Evolutionary conservation across 2,888 invertebrate species (phyloP).

Genomic region (Machimus rusticus): DNA sequence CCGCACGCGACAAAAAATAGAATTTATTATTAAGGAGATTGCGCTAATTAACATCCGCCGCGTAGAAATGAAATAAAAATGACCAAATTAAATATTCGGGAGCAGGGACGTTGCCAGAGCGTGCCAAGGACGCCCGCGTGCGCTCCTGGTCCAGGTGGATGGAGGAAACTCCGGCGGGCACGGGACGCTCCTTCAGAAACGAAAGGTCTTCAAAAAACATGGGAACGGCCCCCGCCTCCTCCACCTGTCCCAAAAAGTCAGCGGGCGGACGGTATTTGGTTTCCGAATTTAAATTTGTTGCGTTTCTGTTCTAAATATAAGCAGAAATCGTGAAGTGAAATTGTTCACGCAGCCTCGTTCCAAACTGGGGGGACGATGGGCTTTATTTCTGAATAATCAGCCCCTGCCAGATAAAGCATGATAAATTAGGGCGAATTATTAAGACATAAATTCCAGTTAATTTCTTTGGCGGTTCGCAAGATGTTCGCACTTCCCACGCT

Average conservation of each 20-base stretch:
- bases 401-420: constrained; percentile 1
- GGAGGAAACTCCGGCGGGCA: not conserved
- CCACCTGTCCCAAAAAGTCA: not conserved
- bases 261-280: not conserved
- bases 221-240: not conserved
- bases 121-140: not conserved
- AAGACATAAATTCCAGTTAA: constrained; percentile 18
- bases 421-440: constrained; percentile 17
- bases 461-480: not conserved
- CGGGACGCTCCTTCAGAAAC: not conserved
- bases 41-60: constrained; percentile 9
- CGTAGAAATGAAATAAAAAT: not conserved
- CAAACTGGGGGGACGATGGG: not conserved
- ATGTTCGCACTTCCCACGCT: not conserved
- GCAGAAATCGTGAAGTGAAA: not conserved
- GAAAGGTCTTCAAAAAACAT: not conserved
- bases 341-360: not conserved
- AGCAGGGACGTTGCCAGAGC: not conserved
- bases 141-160: not conserved
- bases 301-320: not conserved
- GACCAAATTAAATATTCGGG: constrained; percentile 18
- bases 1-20: not conserved
- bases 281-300: constrained; percentile 1
- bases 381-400: not conserved
- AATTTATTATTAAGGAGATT: constrained; percentile 23